Evolutionary conservation across 2,888 invertebrate species (phyloP).

Genomic region (Dinocampus coccinellae): DNA sequence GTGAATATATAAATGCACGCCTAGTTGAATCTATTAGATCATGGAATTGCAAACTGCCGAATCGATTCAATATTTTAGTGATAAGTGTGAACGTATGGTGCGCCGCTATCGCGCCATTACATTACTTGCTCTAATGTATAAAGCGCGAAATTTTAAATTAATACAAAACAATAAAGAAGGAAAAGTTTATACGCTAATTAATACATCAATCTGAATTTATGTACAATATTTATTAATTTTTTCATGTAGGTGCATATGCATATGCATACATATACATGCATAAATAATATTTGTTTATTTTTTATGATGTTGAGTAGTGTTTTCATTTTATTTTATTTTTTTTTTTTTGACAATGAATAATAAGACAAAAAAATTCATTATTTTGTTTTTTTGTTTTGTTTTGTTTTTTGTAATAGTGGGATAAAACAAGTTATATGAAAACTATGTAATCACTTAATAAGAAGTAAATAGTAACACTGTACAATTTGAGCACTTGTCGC

Average conservation of each 20-base stretch:
- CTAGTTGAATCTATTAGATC: conserved; percentile 7
- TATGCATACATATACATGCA: not conserved
- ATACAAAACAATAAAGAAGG: too few species aligned
- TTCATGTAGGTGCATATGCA: not conserved
- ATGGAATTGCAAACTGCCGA: conserved; percentile 6
- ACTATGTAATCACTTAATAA: not conserved
- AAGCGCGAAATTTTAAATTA: not conserved
- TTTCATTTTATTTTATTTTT: too few species aligned
- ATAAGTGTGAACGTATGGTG: not conserved
- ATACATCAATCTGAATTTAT: not conserved
- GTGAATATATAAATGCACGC: conserved; percentile 3
- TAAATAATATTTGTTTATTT: too few species aligned
- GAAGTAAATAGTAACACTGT: conserved; percentile 36
- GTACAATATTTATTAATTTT: not conserved
- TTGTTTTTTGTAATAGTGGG: not conserved
- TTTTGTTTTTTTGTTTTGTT: not conserved
- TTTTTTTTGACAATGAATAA: too few species aligned
- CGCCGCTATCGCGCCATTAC: not conserved
- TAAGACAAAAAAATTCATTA: not conserved
- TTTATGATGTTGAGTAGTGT: not conserved
- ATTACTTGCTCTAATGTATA: not conserved
- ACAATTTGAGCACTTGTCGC: conserved; percentile 23
- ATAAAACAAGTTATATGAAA: not conserved
- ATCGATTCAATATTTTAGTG: conserved; percentile 36
- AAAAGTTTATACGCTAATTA: too few species aligned